Base-by-base conservation (phyloP, 1,140 invertebrate species). In the Spodoptera litura region DNA sequence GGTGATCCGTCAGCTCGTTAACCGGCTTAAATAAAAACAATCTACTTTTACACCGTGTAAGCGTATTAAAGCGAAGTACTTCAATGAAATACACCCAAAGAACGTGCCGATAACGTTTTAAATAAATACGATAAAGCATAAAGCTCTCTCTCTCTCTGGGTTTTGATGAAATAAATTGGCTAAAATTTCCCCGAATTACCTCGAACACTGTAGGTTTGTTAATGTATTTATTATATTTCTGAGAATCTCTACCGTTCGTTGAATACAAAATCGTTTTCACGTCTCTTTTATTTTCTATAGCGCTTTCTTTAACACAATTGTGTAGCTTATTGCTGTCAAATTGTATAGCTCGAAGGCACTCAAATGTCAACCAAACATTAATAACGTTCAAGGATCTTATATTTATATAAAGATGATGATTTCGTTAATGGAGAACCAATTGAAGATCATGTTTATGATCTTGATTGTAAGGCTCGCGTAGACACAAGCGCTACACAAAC, bases 401-500 rank as follows among this genome's bases (percentile, higher is more conserved):
- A 49, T 4, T 49, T 11, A 49, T 20, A 10, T 56, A 10, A 20
- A 20, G n/a, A 12, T 66, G 5, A 10, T 4, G n/a, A 66, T 4
- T 66, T n/a, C 9, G 15, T 66, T 49, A 66, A 66, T 49, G n/a
- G 49, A 66, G n/a, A 66, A 66, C 38, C 38, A 66, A 66, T 66
- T 66, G 2, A 9, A 66, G 62, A 49, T 66, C 62, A 66, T 3
- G 62, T 66, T 66, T 4, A 66, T 49, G 62, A 66, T 20, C 62
- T 49, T 25, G 15, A 38, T 58, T 25, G 15, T 20, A 31, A 77
- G 61, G 53, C 74, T 77, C 35, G 13, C 53, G 38, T 77, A 77
- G 53, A 68, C 62, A 6, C 74, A 77, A 68, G 52, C 52, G n/a
- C 27, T 78, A 52, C 10, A 92, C 88, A 89, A 86, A 93, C 92